A percentile compares a stretch with the other conserved stretches of the same genome.
These are phyloP conservation scores for Lutjanus erythropterus DNA, from an alignment of 2,113 vertebrate genomes.

Conservation along the genomic window DNA sequence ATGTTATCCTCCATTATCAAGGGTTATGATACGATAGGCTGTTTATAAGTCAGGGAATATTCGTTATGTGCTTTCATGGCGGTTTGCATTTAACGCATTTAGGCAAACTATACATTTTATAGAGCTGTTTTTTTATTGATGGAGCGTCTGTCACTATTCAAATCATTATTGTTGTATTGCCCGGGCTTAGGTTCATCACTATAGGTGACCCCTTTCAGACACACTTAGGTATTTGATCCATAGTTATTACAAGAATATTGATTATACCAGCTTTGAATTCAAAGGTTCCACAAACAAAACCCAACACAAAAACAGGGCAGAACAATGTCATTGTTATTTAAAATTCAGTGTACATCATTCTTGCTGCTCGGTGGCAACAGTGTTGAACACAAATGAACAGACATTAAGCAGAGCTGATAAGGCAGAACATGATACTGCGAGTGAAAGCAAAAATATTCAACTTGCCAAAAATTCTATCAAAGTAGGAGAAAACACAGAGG, in stretches of 20 bases:
- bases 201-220: neutral
- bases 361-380: neutral
- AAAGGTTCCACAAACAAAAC: neutral
- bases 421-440: conserved; percentile 24
- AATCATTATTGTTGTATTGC: no score
- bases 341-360: conserved; percentile 10
- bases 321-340: conserved; percentile 7
- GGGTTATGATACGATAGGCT: no score
- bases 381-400: conserved; percentile 19
- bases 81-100: no score
- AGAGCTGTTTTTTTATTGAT: no score
- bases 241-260: neutral
- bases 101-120: no score
- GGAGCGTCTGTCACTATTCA: no score
- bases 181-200: neutral
- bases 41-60: no score
- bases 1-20: no score
- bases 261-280: conserved; percentile 2
- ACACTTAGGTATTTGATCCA: neutral
- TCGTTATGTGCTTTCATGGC: no score
- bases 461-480: conserved; percentile 41
- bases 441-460: conserved; percentile 28
- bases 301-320: neutral
- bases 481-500: conserved; percentile 15
- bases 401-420: conserved; percentile 36